These are phyloP conservation scores for Aporophyla lueneburgensis DNA, from an alignment of 2,888 invertebrate genomes.

Conservation along the genomic window DNA sequence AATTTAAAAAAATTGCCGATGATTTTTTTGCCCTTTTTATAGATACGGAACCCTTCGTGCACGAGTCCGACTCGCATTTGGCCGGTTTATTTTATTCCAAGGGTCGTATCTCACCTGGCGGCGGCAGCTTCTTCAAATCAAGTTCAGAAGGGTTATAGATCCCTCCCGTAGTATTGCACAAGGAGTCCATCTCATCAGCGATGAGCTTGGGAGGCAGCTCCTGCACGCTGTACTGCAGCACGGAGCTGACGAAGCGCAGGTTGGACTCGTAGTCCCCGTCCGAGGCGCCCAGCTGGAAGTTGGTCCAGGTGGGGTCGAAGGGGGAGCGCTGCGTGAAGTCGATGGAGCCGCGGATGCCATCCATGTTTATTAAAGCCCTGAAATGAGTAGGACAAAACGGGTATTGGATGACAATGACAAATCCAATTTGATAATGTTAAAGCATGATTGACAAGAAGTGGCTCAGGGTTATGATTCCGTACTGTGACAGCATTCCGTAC, in stretches of 20 bases:
- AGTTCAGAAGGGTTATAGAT: slow-evolving; percentile 94
- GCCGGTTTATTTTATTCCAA: too few species aligned
- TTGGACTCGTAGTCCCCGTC: slow-evolving; percentile 93
- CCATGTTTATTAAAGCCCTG: slow-evolving; percentile 93
- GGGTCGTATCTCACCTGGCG: slow-evolving; percentile 39
- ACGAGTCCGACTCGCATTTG: too few species aligned
- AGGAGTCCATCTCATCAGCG: slow-evolving; percentile 78
- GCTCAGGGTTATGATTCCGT: neutral
- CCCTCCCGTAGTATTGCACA: slow-evolving; percentile 93
- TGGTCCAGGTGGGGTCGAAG: slow-evolving; percentile 95
- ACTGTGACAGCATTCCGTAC: neutral
- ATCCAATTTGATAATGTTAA: neutral
- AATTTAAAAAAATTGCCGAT: too few species aligned
- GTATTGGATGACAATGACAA: neutral
- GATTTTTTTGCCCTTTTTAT: too few species aligned
- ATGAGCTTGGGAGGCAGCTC: slow-evolving; percentile 92
- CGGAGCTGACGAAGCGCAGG: slow-evolving; percentile 93
- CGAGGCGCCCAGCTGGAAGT: slow-evolving; percentile 93
- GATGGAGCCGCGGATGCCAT: slow-evolving; percentile 95
- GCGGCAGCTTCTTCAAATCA: slow-evolving; percentile 76
- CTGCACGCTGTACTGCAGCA: slow-evolving; percentile 93
- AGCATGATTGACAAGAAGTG: neutral
- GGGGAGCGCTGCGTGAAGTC: slow-evolving; percentile 95
- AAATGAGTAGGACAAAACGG: neutral
- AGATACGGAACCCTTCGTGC: too few species aligned